phyloP scores from a whole-genome alignment of 1,140 invertebrate genomes.

The Drosophila prosaltans region DNA sequence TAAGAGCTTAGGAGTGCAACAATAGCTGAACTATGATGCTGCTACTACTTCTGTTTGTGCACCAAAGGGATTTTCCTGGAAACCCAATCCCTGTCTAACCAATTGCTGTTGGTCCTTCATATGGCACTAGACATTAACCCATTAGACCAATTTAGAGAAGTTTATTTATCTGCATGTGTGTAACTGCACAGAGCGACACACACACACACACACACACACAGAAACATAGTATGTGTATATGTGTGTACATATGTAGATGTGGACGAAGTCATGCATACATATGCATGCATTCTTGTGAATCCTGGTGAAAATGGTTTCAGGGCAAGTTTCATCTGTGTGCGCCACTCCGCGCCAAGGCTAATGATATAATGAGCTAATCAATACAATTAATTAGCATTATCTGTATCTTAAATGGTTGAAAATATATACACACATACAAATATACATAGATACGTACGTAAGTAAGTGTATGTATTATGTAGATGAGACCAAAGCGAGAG shows the following conservation, averaged over 20 bases:
- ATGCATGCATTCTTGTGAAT: constrained; percentile 12
- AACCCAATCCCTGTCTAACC: background rate
- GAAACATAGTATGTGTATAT: too few species aligned
- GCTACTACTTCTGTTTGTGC: too few species aligned
- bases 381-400: constrained; percentile 78
- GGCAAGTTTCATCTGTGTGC: constrained; percentile 38
- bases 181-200: background rate
- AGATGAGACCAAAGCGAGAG: background rate
- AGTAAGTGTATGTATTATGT: too few species aligned
- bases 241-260: constrained; percentile 19
- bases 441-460: too few species aligned
- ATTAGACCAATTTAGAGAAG: constrained; percentile 11
- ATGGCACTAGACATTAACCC: background rate
- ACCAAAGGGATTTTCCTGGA: too few species aligned
- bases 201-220: background rate
- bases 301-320: constrained; percentile 42
- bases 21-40: too few species aligned
- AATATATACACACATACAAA: constrained; percentile 15
- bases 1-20: too few species aligned
- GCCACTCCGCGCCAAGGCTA: constrained; percentile 39
- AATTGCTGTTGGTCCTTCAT: background rate
- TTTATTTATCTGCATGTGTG: constrained; percentile 1
- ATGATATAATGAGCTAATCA: constrained; percentile 78
- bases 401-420: constrained; percentile 54
- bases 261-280: constrained; percentile 10